These are phyloP conservation scores for Euzophera pinguis DNA, from an alignment of 2,888 invertebrate genomes.

Conservation along the genomic window DNA sequence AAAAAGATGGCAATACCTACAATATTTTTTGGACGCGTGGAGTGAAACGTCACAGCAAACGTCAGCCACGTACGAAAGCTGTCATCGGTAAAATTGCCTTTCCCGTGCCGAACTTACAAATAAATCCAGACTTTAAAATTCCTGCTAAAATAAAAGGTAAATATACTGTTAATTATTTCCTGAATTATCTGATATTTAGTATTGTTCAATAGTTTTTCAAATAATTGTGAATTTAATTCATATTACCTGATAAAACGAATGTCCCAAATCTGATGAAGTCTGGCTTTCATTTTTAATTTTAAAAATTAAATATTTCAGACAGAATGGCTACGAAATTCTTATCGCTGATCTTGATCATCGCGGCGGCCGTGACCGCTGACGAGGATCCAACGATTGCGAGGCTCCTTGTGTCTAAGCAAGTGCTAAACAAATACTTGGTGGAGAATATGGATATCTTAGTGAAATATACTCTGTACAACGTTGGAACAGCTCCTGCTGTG, in stretches of 20 bases:
- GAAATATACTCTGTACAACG: slow-evolving; percentile 96
- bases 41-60: slow-evolving; percentile 52
- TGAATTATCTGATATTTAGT: neutral
- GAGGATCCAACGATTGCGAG: slow-evolving; percentile 89
- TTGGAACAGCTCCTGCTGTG: slow-evolving; percentile 94
- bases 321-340: slow-evolving; percentile 68
- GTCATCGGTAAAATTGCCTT: slow-evolving; percentile 39
- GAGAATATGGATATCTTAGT: slow-evolving; percentile 97
- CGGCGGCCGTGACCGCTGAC: slow-evolving; percentile 72
- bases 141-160: slow-evolving; percentile 2
- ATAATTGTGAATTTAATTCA: slow-evolving; percentile 30
- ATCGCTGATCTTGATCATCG: slow-evolving; percentile 64
- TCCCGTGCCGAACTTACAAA: slow-evolving; percentile 6
- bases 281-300: slow-evolving; percentile 25
- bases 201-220: neutral
- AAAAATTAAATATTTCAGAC: slow-evolving; percentile 41
- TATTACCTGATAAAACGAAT: slow-evolving; percentile 17
- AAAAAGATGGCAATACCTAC: slow-evolving; percentile 28
- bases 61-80: slow-evolving; percentile 72
- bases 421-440: slow-evolving; percentile 96
- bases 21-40: slow-evolving; percentile 69
- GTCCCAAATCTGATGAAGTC: slow-evolving; percentile 19
- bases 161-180: neutral
- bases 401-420: slow-evolving; percentile 94
- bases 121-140: neutral